These are phyloP conservation scores for Pilophorus perplexus DNA, from an alignment of 2,888 invertebrate genomes.

Conservation along the genomic window DNA sequence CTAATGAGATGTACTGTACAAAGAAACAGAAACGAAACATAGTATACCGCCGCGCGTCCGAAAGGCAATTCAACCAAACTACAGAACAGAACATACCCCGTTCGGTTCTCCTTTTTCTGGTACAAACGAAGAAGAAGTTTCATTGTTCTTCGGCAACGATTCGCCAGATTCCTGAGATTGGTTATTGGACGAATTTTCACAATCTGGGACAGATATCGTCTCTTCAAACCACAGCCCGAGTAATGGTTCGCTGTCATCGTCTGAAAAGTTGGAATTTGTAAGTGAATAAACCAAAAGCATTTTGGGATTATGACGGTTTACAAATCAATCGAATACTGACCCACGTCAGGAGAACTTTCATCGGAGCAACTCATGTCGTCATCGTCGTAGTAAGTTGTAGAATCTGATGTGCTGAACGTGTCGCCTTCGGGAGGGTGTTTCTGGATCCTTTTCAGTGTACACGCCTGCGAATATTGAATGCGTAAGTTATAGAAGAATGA, in stretches of 20 bases:
- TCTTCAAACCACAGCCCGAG: slow-evolving; percentile 94
- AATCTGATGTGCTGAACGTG: slow-evolving; percentile 76
- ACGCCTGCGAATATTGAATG: slow-evolving; percentile 65
- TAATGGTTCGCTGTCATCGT: slow-evolving; percentile 78
- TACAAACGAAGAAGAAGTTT: slow-evolving; percentile 58
- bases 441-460: slow-evolving; percentile 75
- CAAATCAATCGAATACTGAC: slow-evolving; percentile 54
- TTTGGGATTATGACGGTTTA: no score
- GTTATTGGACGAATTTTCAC: slow-evolving; percentile 44
- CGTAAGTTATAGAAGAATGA: no score
- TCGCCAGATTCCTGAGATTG: slow-evolving; percentile 44
- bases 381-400: slow-evolving; percentile 94
- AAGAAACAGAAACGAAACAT: no score
- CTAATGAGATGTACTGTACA: slow-evolving; percentile 78
- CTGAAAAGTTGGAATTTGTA: no score
- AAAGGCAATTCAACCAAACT: neutral
- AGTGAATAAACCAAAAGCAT: neutral
- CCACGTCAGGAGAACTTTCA: slow-evolving; percentile 85
- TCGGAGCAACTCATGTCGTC: slow-evolving; percentile 84
- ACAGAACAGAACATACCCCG: slow-evolving; percentile 59
- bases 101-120: slow-evolving; percentile 77
- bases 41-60: no score
- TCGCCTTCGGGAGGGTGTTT: slow-evolving; percentile 83
- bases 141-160: slow-evolving; percentile 43
- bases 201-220: slow-evolving; percentile 77